phyloP scores from a whole-genome alignment of 2,888 invertebrate genomes.

The Linnaemya vulpina region DNA sequence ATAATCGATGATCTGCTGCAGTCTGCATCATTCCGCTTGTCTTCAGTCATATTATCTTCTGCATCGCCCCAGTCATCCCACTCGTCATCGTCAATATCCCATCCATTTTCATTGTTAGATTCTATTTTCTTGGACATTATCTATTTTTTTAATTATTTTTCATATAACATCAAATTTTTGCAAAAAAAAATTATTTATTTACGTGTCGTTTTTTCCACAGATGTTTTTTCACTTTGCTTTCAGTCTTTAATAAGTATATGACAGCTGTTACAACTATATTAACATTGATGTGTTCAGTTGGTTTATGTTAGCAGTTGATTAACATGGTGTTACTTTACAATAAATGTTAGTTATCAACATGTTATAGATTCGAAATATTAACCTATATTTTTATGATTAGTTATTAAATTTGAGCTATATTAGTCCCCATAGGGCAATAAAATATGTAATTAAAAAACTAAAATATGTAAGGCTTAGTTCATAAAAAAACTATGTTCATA shows the following conservation, averaged over 20 bases:
- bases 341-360: not conserved
- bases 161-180: not conserved
- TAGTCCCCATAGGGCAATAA: too few species aligned
- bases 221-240: not conserved
- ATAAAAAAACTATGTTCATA: too few species aligned
- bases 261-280: slow-evolving; percentile 22
- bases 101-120: slow-evolving; percentile 71
- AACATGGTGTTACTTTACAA: not conserved
- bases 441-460: too few species aligned
- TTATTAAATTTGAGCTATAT: too few species aligned
- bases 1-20: slow-evolving; percentile 16
- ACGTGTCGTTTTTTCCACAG: slow-evolving; percentile 60
- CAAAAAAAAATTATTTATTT: slow-evolving; percentile 55
- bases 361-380: too few species aligned
- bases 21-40: not conserved
- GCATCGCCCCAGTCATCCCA: slow-evolving; percentile 81
- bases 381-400: too few species aligned
- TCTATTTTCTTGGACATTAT: slow-evolving; percentile 62
- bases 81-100: slow-evolving; percentile 77
- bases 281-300: slow-evolving; percentile 35
- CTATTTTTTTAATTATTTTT: not conserved
- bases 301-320: not conserved
- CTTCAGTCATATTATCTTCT: slow-evolving; percentile 73
- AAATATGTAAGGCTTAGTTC: too few species aligned
- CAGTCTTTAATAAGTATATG: not conserved